A percentile compares a stretch with the other conserved stretches of the same genome.
These are phyloP conservation scores for Penaeus indicus DNA, from an alignment of 1,140 invertebrate species.

Conservation along the genomic window DNA sequence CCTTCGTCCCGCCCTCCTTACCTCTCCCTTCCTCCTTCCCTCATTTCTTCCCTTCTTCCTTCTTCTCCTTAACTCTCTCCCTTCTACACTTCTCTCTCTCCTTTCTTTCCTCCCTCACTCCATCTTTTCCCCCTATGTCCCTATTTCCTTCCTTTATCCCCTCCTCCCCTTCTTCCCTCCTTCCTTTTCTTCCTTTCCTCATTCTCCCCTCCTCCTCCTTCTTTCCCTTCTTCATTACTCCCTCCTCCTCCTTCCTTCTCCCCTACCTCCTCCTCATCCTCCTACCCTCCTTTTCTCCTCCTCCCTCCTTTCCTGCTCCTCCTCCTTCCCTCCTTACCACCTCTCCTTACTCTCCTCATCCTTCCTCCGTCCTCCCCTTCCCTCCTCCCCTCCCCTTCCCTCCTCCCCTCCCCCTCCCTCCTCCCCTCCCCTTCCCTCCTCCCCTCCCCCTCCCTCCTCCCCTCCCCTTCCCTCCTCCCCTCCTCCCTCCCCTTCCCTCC, in stretches of 20 bases:
- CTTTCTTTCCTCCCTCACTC: background rate
- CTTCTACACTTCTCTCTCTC: background rate
- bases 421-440: too few relatives aligned
- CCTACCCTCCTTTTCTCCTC: background rate
- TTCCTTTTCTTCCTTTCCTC: background rate
- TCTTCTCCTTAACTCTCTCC: background rate
- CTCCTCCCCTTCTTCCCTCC: background rate
- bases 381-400: background rate
- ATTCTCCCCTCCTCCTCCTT: too few relatives aligned
- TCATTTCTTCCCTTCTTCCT: background rate
- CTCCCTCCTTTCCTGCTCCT: background rate
- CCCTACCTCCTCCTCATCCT: background rate
- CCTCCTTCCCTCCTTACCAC: background rate
- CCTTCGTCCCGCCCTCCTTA: too few relatives aligned
- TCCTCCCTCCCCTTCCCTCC: too few relatives aligned
- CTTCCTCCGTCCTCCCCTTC: background rate
- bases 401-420: background rate
- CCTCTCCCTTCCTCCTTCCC: too few relatives aligned
- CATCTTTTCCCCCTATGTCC: background rate
- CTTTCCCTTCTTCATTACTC: too few relatives aligned
- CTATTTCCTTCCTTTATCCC: background rate
- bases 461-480: too few relatives aligned
- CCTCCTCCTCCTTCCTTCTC: too few relatives aligned
- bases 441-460: too few relatives aligned
- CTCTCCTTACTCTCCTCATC: background rate